phyloP scores from a whole-genome alignment of 1,140 invertebrate species.

The Brachionus calyciflorus region DNA sequence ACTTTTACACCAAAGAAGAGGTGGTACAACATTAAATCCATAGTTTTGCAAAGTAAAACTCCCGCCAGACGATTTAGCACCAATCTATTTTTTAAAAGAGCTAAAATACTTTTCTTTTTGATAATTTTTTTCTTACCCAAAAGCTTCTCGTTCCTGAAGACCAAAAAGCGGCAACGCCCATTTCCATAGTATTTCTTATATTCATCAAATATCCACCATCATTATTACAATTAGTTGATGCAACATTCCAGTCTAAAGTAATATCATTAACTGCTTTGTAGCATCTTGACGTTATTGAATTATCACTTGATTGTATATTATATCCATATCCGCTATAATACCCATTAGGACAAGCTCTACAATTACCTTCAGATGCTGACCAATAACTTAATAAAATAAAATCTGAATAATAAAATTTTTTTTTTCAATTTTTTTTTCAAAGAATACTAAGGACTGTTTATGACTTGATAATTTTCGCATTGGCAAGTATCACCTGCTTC shows the following conservation, averaged over 20 bases:
- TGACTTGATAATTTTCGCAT: conserved; percentile 28
- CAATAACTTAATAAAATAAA: conserved; percentile 5
- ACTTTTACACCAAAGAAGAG: conserved; percentile 25
- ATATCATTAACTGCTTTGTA: neutral
- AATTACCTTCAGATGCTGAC: neutral
- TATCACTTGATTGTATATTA: neutral
- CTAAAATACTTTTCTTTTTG: neutral
- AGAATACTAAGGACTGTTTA: neutral
- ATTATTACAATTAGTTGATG: neutral
- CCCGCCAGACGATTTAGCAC: neutral
- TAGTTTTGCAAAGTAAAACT: neutral
- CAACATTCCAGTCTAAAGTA: neutral
- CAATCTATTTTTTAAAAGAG: neutral
- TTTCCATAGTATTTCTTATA: conserved; percentile 39
- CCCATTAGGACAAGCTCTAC: conserved; percentile 1
- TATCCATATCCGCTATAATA: conserved; percentile 36
- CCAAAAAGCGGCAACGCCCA: conserved; percentile 27
- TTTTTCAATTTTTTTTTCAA: too few species aligned
- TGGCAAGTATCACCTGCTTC: conserved; percentile 24
- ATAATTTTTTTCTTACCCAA: neutral
- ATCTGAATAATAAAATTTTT: neutral
- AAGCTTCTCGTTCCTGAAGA: neutral
- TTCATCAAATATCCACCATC: neutral
- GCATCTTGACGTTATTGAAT: conserved; percentile 37
- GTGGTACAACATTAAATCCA: neutral